phyloP scores from a whole-genome alignment of 1,140 invertebrate species.

The Protaetia brevitarsis region DNA sequence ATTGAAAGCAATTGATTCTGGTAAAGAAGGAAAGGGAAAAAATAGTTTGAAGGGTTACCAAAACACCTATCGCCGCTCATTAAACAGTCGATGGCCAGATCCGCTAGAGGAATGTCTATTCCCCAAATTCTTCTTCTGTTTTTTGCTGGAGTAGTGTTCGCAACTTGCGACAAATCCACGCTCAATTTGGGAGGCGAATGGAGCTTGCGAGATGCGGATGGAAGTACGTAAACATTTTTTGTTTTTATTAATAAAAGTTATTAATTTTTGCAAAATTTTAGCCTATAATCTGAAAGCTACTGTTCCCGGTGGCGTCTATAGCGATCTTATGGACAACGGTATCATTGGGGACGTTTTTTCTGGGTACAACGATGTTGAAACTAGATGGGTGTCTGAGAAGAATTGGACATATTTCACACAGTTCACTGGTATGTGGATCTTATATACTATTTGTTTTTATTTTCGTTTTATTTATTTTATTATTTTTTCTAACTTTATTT shows the following conservation, averaged over 20 bases:
- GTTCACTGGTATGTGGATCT: conserved; percentile 54
- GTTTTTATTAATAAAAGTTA: background rate
- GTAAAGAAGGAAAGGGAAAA: too few species aligned
- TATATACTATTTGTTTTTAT: too few species aligned
- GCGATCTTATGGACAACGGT: conserved; percentile 63
- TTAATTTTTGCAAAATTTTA: conserved; percentile 28
- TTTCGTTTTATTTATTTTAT: too few species aligned
- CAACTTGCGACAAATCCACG: background rate
- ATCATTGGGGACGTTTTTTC: conserved; percentile 70
- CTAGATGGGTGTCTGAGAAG: conserved; percentile 76
- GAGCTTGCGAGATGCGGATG: conserved; percentile 29
- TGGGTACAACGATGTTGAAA: conserved; percentile 73
- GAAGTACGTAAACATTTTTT: conserved; percentile 19
- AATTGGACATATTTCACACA: conserved; percentile 72
- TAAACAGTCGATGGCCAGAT: too few species aligned
- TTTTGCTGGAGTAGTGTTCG: background rate
- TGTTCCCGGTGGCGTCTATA: conserved; percentile 85
- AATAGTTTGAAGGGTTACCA: too few species aligned
- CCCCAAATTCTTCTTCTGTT: too few species aligned
- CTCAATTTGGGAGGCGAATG: conserved; percentile 32
- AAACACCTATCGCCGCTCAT: too few species aligned
- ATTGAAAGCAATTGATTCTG: too few species aligned
- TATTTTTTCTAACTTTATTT: too few species aligned
- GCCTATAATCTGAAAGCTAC: conserved; percentile 51
- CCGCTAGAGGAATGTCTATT: too few species aligned